phyloP scores from a whole-genome alignment of 2,797 vertebrate species.

The Neoniphon sammara region DNA sequence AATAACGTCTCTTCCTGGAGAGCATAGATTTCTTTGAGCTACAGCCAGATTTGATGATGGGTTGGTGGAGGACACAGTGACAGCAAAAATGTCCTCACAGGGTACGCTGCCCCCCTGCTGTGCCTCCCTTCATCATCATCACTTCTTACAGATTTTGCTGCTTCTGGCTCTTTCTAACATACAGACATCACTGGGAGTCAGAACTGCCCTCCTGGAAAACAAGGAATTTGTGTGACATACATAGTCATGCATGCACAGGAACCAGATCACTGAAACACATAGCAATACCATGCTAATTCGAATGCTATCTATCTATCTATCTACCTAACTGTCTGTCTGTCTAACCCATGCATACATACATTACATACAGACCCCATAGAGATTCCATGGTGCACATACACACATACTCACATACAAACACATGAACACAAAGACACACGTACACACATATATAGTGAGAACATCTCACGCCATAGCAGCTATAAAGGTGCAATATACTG shows the following conservation, averaged over 20 bases:
- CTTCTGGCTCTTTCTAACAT: conserved; percentile 31
- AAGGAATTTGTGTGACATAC: conserved; percentile 20
- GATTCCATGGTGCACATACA: background rate
- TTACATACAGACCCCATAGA: background rate
- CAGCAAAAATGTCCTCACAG: conserved; percentile 25
- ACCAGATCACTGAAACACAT: background rate
- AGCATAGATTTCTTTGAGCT: conserved; percentile 37
- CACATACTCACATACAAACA: background rate
- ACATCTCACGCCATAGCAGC: conserved; percentile 2
- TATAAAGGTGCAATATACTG: conserved; percentile 19
- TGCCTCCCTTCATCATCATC: conserved; percentile 21
- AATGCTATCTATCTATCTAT: too few species aligned
- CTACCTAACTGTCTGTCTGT: too few species aligned
- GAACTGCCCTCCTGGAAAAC: conserved; percentile 24
- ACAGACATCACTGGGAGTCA: conserved; percentile 33
- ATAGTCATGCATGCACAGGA: conserved; percentile 23
- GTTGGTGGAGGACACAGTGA: conserved; percentile 51
- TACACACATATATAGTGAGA: background rate
- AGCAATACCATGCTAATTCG: background rate
- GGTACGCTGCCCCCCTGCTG: conserved; percentile 20
- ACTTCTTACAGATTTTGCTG: conserved; percentile 30
- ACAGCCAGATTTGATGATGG: conserved; percentile 41
- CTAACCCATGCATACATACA: background rate
- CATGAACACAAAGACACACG: conserved; percentile 9
- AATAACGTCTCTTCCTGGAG: conserved; percentile 35